Conservation (phyloP, 1,140 invertebrate genomes). For the Cherax quadricarinatus region DNA sequence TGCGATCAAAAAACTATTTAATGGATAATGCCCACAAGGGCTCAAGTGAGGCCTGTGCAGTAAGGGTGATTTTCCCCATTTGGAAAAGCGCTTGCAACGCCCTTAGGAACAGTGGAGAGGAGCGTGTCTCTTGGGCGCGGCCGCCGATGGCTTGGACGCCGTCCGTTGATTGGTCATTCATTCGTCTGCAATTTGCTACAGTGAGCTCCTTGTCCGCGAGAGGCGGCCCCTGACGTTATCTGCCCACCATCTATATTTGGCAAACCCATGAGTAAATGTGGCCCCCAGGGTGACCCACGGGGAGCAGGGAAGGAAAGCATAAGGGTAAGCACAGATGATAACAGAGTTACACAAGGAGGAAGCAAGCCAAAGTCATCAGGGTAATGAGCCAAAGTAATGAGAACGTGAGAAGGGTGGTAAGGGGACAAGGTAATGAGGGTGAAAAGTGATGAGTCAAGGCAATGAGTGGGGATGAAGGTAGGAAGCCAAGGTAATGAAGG, state of each 20-base stretch:
- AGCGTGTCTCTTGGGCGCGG: background rate
- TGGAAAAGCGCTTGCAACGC: too few species aligned
- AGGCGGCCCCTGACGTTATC: background rate
- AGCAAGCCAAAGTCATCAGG: too few species aligned
- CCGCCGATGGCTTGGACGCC: background rate
- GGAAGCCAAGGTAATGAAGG: too few species aligned
- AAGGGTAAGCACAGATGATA: background rate
- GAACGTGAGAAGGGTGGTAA: too few species aligned
- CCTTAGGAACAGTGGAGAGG: background rate
- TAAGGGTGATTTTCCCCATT: too few species aligned
- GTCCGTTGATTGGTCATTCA: background rate
- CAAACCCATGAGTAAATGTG: background rate
- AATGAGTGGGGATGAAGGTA: too few species aligned
- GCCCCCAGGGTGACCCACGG: too few species aligned
- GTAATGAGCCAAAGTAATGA: too few species aligned
- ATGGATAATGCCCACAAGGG: background rate
- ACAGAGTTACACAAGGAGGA: too few species aligned
- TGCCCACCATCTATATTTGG: background rate
- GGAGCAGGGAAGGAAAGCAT: background rate
- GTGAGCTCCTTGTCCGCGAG: background rate
- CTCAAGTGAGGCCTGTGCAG: too few species aligned
- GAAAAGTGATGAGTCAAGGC: too few species aligned
- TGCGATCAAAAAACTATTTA: background rate
- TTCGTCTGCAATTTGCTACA: slow-evolving; percentile 3
- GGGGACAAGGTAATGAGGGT: too few species aligned